These are phyloP conservation scores for Eupithecia pulchellata DNA, from an alignment of 2,888 invertebrate genomes.

Conservation along the genomic window DNA sequence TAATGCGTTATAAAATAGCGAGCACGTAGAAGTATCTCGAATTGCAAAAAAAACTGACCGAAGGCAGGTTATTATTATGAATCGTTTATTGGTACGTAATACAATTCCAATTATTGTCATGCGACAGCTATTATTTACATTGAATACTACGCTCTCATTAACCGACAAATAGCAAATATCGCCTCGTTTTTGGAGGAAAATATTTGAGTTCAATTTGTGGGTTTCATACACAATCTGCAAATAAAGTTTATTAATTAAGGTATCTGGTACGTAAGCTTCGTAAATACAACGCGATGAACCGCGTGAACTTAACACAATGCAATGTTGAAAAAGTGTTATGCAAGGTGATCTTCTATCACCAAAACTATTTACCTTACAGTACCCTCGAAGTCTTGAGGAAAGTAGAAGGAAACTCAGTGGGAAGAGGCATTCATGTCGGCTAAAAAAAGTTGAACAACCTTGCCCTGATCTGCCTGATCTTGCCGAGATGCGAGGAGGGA, in stretches of 20 bases:
- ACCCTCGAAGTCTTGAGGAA: too few relatives aligned
- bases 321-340: too few relatives aligned
- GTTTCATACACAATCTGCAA: neutral
- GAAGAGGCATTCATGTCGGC: too few relatives aligned
- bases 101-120: constrained; percentile 7
- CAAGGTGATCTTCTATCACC: too few relatives aligned
- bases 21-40: neutral
- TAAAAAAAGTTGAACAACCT: too few relatives aligned
- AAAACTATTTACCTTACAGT: too few relatives aligned
- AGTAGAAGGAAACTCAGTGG: too few relatives aligned
- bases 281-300: neutral
- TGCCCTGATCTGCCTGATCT: too few relatives aligned
- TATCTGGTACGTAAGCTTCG: too few relatives aligned
- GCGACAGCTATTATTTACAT: neutral
- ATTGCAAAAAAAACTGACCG: neutral
- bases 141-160: neutral
- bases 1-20: neutral
- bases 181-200: neutral
- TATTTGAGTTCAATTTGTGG: neutral
- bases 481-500: too few relatives aligned
- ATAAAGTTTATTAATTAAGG: neutral
- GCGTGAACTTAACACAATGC: neutral
- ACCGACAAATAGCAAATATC: neutral
- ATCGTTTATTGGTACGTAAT: neutral
- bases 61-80: neutral